Percentiles rank a stretch among this genome's conserved stretches.
phyloP scores from a whole-genome alignment of 2,797 vertebrate species.

The Adrianichthys oophorus region DNA sequence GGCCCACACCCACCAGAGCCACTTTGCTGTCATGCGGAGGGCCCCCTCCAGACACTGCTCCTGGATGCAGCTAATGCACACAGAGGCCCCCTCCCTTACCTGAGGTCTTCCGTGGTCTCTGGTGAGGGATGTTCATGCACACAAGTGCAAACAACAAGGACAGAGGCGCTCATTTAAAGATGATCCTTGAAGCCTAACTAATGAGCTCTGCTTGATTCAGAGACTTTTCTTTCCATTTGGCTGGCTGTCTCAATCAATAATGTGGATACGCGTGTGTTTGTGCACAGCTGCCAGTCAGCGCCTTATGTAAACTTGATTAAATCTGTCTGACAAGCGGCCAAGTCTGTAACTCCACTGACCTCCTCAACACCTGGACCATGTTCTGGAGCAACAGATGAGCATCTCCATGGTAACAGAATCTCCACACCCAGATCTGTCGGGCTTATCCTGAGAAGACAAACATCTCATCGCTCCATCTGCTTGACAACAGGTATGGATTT shows the following conservation, averaged over 20 bases:
- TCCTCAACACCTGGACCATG: conserved; percentile 32
- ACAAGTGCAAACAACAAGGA: neutral
- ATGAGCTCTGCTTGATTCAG: conserved; percentile 38
- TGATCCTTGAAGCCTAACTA: conserved; percentile 43
- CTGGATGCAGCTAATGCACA: no score
- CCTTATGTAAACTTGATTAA: conserved; percentile 12
- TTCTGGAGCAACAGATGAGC: conserved; percentile 26
- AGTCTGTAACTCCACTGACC: conserved; percentile 23
- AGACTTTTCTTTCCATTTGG: conserved; percentile 32
- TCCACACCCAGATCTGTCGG: conserved; percentile 21
- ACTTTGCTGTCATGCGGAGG: no score
- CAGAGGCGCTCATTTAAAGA: conserved; percentile 7
- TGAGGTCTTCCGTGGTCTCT: no score
- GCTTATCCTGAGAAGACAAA: conserved; percentile 17
- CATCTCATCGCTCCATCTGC: conserved; percentile 18
- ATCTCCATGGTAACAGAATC: conserved; percentile 51
- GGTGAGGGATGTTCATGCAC: neutral
- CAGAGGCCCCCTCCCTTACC: no score
- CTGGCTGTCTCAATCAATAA: conserved; percentile 28
- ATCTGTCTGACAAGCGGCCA: conserved; percentile 13
- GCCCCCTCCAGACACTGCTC: no score
- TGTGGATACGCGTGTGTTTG: neutral
- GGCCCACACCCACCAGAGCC: no score
- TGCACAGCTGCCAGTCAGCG: neutral
- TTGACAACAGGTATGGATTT: neutral